Conservation (phyloP, 2,888 invertebrate genomes). For the Ommatoiulus sabulosus region DNA sequence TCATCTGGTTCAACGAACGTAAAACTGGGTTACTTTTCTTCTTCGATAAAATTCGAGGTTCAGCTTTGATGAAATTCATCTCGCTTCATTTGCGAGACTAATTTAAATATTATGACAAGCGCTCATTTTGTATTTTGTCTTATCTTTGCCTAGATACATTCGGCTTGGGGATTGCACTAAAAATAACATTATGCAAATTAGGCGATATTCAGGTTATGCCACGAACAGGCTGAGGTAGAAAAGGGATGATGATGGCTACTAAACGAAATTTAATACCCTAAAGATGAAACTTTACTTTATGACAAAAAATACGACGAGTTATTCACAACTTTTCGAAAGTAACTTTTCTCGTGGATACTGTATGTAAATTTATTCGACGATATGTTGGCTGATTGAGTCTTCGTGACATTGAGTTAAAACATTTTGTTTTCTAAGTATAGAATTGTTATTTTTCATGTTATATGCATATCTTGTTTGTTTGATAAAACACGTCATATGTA, state of each 20-base stretch:
- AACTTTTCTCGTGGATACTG: not conserved
- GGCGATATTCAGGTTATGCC: not conserved
- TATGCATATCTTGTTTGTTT: too few species aligned
- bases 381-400: too few species aligned
- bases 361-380: too few species aligned
- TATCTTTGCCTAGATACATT: constrained; percentile 16
- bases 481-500: too few species aligned
- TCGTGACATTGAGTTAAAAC: too few species aligned
- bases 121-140: constrained; percentile 37
- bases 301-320: not conserved
- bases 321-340: not conserved
- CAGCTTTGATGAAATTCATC: constrained; percentile 23
- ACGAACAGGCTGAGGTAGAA: constrained; percentile 4
- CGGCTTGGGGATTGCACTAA: constrained; percentile 41
- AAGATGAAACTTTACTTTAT: not conserved
- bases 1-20: not conserved
- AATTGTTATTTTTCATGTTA: too few species aligned
- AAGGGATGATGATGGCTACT: not conserved
- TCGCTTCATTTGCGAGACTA: constrained; percentile 19
- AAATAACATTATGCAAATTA: constrained; percentile 43
- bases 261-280: not conserved
- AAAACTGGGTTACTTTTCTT: not conserved
- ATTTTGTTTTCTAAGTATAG: too few species aligned
- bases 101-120: constrained; percentile 48
- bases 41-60: not conserved